Base-by-base conservation (phyloP, 2,113 vertebrate species). In the Gulo gulo region DNA sequence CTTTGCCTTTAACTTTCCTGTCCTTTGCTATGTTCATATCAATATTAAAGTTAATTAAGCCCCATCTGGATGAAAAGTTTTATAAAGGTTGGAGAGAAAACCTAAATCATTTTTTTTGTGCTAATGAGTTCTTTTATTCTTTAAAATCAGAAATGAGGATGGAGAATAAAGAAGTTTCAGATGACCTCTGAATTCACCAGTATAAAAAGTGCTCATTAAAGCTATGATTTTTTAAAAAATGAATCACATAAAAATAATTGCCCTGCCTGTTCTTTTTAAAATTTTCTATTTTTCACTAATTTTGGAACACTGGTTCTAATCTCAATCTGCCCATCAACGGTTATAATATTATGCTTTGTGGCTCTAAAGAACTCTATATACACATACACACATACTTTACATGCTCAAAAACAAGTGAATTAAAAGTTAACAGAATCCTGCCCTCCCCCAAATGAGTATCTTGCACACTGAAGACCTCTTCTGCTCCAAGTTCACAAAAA, bases 401-500 rank as follows among this genome's bases (percentile, higher is more conserved):
- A 15, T 85, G 23, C 26, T 65, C 4, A 50, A 42, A 97, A 83
- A 89, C 42, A 92, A 85, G 42, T 39, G 45, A 61, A 55, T 87
- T 80, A 81, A 73, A 23, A 86, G 14, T 84, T 84, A 6, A 1
- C 45, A 79, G 34, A 80, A 88, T 89, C 88, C 57, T 0, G 57
- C n/a, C 47, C 14, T 26, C 87, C 10, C 52, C 61, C 11, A 78
- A 65, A 42, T 90, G 47, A 73, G 6, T 42, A 50, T 79, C 45
- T 94, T 79, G 23, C 18, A 84, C 7, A 8, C 50, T 16, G 39
- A 86, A 84, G 16, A 42, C 45, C 69, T 87, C 26, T 45, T 82
- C 26, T 73, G 65, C 45, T 88, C 26, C 42, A 63, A 94, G 97
- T 96, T 97, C 95, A 96, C 57, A 36, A 39, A 90, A 96, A 97